Evolutionary conservation across 2,797 vertebrate species (phyloP).

Genomic region (Liparis tanakae): DNA sequence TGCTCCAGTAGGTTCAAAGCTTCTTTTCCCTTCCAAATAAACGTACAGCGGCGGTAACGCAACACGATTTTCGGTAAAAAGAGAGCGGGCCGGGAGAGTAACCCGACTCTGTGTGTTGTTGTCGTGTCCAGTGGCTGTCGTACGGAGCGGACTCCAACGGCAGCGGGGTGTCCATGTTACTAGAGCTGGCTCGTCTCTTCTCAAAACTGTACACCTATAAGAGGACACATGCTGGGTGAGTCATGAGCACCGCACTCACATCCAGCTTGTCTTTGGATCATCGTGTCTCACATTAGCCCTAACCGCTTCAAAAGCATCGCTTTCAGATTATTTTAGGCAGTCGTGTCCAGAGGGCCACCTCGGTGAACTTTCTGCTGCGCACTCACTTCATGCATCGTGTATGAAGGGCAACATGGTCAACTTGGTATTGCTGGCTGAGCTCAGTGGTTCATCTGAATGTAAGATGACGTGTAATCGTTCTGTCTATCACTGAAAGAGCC

Average conservation of each 20-base stretch:
- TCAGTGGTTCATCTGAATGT: neutral
- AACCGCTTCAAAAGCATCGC: neutral
- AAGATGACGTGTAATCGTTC: conserved; percentile 11
- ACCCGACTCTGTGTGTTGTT: conserved; percentile 1
- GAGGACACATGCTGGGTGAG: conserved; percentile 95
- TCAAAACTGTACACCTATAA: conserved; percentile 97
- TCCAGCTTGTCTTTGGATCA: neutral
- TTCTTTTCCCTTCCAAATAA: neutral
- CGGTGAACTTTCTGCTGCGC: neutral
- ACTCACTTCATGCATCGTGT: neutral
- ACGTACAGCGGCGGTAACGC: neutral
- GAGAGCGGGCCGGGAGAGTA: neutral
- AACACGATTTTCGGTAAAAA: neutral
- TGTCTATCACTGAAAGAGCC: no score
- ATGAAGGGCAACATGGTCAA: neutral
- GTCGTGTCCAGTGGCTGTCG: conserved; percentile 89
- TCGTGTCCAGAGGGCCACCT: neutral
- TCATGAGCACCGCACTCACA: neutral
- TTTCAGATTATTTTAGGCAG: neutral
- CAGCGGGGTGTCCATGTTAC: conserved; percentile 91
- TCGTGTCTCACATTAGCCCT: neutral
- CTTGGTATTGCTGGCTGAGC: conserved; percentile 18
- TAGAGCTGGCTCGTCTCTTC: conserved; percentile 96
- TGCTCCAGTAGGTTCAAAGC: conserved; percentile 86
- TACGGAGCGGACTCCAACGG: conserved; percentile 97